Evolutionary conservation across 2,888 invertebrate genomes (phyloP).

Genomic region (Tetropium fuscum): DNA sequence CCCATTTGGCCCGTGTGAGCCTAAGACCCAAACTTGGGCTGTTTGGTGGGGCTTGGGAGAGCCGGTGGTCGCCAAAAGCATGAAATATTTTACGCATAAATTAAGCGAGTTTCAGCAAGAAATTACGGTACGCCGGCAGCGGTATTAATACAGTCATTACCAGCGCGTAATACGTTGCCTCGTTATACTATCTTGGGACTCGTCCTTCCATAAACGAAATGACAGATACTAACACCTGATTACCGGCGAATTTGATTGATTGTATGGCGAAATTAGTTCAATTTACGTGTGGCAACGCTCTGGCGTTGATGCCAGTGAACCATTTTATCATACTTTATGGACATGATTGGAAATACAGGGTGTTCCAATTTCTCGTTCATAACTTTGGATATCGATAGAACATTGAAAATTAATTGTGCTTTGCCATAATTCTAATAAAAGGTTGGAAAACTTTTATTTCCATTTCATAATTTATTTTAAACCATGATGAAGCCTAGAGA

Average conservation of each 20-base stretch:
- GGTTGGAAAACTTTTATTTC: too few relatives aligned
- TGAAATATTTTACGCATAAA: conserved; percentile 65
- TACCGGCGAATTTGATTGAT: conserved; percentile 60
- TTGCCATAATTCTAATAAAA: too few relatives aligned
- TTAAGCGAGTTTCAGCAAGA: conserved; percentile 64
- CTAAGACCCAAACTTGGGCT: conserved; percentile 6
- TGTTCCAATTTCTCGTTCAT: too few relatives aligned
- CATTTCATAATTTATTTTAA: too few relatives aligned
- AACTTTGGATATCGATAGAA: too few relatives aligned
- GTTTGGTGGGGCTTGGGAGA: conserved; percentile 21
- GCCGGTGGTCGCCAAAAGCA: conserved; percentile 57
- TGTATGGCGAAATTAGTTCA: conserved; percentile 41
- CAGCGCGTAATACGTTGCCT: conserved; percentile 39
- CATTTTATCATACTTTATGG: conserved; percentile 16
- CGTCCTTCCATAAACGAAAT: conserved; percentile 52
- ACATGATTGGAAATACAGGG: not conserved
- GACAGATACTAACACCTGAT: conserved; percentile 61
- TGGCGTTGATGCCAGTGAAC: not conserved
- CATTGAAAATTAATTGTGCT: too few relatives aligned
- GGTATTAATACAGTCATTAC: conserved; percentile 63
- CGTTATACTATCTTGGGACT: conserved; percentile 36
- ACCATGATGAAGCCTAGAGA: too few relatives aligned
- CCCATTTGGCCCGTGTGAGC: conserved; percentile 1
- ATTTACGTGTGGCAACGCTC: conserved; percentile 15
- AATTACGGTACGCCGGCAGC: conserved; percentile 60